These are phyloP conservation scores for Diloba caeruleocephala DNA, from an alignment of 2,888 invertebrate species.

Conservation along the genomic window DNA sequence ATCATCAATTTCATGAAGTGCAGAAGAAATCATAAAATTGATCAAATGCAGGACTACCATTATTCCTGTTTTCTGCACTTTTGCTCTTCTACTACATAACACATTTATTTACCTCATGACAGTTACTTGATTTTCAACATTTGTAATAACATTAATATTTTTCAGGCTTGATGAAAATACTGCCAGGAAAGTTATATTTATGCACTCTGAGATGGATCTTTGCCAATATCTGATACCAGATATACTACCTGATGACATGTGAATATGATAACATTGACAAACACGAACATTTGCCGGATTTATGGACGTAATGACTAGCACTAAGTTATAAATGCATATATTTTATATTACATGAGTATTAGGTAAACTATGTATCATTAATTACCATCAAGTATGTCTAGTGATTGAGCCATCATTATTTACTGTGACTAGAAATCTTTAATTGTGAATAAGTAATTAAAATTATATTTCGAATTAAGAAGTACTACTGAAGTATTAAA, in stretches of 20 bases:
- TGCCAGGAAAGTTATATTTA: constrained; percentile 93
- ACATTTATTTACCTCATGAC: too few species aligned
- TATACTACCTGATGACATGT: constrained; percentile 92
- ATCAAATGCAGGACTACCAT: too few species aligned
- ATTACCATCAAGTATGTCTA: constrained; percentile 17
- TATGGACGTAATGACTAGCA: constrained; percentile 26
- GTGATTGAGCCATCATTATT: too few species aligned
- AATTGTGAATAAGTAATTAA: too few species aligned
- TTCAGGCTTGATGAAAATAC: constrained; percentile 93
- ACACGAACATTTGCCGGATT: constrained; percentile 34
- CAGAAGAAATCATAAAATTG: too few species aligned
- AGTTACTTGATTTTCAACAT: too few species aligned
- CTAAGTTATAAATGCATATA: constrained; percentile 30
- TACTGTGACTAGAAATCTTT: too few species aligned
- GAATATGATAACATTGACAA: constrained; percentile 58
- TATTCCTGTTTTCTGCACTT: too few species aligned
- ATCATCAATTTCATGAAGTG: too few species aligned
- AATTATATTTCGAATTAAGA: too few species aligned
- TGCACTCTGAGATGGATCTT: constrained; percentile 91
- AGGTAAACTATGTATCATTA: constrained; percentile 16
- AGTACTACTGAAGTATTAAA: too few species aligned
- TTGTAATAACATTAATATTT: constrained; percentile 46
- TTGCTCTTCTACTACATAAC: too few species aligned
- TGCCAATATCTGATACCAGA: constrained; percentile 94
- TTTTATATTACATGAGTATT: constrained; percentile 17